phyloP scores from a whole-genome alignment of 2,797 vertebrate species.

The Lithobates sylvaticus region DNA sequence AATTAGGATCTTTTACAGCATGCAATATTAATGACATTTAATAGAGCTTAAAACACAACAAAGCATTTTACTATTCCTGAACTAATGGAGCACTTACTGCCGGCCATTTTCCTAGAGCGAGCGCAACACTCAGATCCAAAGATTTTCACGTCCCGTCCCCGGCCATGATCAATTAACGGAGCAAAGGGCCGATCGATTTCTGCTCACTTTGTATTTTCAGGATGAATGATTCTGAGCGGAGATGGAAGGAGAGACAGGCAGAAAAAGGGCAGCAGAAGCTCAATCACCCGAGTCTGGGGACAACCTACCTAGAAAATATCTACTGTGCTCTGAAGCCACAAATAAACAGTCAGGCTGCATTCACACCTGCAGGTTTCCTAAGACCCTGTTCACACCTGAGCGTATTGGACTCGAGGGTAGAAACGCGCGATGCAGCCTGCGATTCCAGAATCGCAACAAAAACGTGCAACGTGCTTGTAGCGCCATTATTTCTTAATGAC shows the following conservation, averaged over 20 bases:
- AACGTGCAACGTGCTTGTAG: too few species aligned
- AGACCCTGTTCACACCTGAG: too few species aligned
- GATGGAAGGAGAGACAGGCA: neutral
- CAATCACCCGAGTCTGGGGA: neutral
- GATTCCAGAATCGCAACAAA: too few species aligned
- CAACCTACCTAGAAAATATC: too few species aligned
- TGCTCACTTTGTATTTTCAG: neutral
- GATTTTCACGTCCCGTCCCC: neutral
- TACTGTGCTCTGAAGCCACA: too few species aligned
- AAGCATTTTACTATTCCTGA: conserved; percentile 35
- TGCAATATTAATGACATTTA: conserved; percentile 60
- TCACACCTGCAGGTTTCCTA: too few species aligned
- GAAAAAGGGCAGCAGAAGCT: too few species aligned
- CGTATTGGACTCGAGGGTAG: too few species aligned
- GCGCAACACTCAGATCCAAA: neutral
- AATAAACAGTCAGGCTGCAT: too few species aligned
- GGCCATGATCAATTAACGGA: neutral
- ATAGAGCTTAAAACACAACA: conserved; percentile 51
- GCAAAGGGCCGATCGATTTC: neutral
- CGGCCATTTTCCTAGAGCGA: neutral
- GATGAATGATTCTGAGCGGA: neutral
- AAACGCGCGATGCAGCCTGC: too few species aligned
- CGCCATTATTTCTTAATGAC: too few species aligned
- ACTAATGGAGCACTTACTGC: conserved; percentile 42
- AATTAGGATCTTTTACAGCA: conserved; percentile 57